These are phyloP conservation scores for Myotis davidii DNA, from an alignment of 2,113 vertebrate genomes.

Conservation along the genomic window DNA sequence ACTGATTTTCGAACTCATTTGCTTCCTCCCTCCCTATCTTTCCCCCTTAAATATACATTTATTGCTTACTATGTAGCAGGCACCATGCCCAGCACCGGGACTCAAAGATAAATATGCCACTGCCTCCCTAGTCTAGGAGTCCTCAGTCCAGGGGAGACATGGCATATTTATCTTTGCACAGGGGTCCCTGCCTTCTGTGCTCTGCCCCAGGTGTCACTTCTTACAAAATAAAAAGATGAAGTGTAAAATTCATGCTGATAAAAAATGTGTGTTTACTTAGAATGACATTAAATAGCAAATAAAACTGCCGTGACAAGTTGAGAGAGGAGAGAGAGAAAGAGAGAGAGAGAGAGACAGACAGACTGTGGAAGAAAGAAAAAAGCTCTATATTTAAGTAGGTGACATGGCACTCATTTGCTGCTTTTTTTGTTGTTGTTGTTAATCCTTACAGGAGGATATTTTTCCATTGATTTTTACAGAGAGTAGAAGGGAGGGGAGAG, in stretches of 20 bases:
- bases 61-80: not conserved
- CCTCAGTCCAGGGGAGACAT: not conserved
- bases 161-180: not conserved
- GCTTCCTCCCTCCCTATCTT: not conserved
- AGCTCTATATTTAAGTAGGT: not conserved
- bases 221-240: conserved; percentile 30
- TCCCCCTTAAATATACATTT: not conserved
- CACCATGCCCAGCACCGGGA: not conserved
- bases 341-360: not conserved
- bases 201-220: not conserved
- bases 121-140: not conserved
- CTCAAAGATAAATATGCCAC: not conserved
- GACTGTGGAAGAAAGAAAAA: not conserved
- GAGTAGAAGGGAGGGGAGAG: too few relatives aligned
- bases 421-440: not conserved
- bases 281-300: conserved; percentile 45
- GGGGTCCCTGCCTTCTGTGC: not conserved
- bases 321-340: not conserved
- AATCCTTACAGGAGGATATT: too few relatives aligned
- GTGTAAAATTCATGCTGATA: conserved; percentile 20
- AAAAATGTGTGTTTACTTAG: not conserved
- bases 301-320: not conserved
- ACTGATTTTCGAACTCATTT: conserved; percentile 6
- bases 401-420: not conserved
- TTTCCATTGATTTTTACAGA: too few relatives aligned